phyloP scores from a whole-genome alignment of 1,140 invertebrate genomes.

The Heterodera schachtii region DNA sequence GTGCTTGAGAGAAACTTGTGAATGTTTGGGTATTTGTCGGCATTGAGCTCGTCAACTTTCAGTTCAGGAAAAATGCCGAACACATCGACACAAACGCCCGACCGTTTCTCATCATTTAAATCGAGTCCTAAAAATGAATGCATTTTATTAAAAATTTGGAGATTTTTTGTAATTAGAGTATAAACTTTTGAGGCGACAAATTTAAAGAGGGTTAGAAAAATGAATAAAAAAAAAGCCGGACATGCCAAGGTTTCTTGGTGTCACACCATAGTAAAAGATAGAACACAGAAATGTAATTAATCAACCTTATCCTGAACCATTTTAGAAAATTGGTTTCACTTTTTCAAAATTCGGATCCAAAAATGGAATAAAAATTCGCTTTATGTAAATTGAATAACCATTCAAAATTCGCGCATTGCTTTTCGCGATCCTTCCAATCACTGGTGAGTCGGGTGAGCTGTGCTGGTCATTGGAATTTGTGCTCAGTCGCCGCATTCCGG shows the following conservation, averaged over 20 bases:
- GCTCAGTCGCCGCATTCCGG: constrained; percentile 20
- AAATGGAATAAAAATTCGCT: no score
- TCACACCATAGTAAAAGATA: no score
- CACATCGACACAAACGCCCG: constrained; percentile 9
- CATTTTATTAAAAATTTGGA: neutral
- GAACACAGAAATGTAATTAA: no score
- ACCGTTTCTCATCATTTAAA: constrained; percentile 11
- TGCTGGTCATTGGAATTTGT: constrained; percentile 20
- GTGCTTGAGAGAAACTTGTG: constrained; percentile 14
- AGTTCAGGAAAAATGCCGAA: constrained; percentile 17
- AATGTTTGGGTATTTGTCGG: constrained; percentile 17
- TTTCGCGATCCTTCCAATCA: constrained; percentile 39
- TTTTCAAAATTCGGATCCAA: no score
- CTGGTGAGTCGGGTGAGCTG: constrained; percentile 38
- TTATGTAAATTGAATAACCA: constrained; percentile 32
- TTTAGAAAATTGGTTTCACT: no score
- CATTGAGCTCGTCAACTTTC: constrained; percentile 26
- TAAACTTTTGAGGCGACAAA: neutral
- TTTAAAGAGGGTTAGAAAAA: no score
- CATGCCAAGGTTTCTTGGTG: no score
- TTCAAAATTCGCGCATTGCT: constrained; percentile 47
- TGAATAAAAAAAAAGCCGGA: no score
- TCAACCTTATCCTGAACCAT: no score
- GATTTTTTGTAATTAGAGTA: no score
- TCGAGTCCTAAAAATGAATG: constrained; percentile 18